Evolutionary conservation across 2,113 vertebrate genomes (phyloP).

Genomic region (Malurus alboscapulatus): DNA sequence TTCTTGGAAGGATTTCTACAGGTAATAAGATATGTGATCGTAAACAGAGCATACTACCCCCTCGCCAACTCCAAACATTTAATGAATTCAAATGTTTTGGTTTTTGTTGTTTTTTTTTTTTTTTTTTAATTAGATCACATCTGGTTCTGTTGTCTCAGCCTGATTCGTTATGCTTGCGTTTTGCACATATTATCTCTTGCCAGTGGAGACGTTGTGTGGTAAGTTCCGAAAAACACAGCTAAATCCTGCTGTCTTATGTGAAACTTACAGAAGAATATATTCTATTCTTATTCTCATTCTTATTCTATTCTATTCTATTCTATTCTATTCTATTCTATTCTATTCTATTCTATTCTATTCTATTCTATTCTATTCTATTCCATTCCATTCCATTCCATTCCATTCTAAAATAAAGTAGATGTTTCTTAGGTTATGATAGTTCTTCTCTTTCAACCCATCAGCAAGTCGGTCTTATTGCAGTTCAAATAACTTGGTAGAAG

Average conservation of each 20-base stretch:
- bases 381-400: background rate
- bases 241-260: background rate
- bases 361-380: background rate
- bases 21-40: background rate
- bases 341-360: background rate
- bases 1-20: background rate
- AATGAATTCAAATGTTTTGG: background rate
- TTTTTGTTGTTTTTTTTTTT: too few species aligned
- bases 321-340: background rate
- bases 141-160: background rate
- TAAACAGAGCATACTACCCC: fast-evolving
- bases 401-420: background rate
- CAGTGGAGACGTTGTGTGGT: background rate
- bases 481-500: background rate
- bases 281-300: background rate
- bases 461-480: background rate
- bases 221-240: background rate
- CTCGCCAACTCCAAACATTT: background rate
- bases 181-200: background rate
- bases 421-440: background rate
- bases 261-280: background rate
- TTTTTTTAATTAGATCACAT: background rate
- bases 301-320: too few species aligned
- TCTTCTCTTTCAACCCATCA: background rate
- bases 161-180: background rate